phyloP scores from a whole-genome alignment of 2,797 vertebrate genomes.

The Crenichthys baileyi region DNA sequence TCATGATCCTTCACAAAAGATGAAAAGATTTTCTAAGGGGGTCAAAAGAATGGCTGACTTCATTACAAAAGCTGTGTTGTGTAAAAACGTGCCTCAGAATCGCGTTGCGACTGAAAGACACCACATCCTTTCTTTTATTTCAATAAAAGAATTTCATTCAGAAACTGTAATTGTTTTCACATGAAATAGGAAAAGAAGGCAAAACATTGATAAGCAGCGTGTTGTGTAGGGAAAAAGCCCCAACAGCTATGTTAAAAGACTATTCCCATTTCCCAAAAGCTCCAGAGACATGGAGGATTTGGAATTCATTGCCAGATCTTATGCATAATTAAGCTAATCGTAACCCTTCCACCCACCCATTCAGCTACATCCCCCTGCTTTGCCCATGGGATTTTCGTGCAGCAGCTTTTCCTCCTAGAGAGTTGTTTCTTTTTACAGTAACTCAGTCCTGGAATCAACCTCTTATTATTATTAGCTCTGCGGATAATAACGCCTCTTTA shows the following conservation, averaged over 20 bases:
- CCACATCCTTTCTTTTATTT: slow-evolving; percentile 23
- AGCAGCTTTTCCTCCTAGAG: slow-evolving; percentile 42
- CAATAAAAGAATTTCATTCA: slow-evolving; percentile 17
- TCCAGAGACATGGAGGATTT: slow-evolving; percentile 68
- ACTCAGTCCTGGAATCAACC: slow-evolving; percentile 24
- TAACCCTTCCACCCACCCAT: slow-evolving; percentile 24
- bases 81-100: slow-evolving; percentile 3
- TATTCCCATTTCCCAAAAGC: slow-evolving; percentile 62
- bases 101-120: slow-evolving; percentile 6
- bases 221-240: slow-evolving; percentile 24
- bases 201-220: slow-evolving; percentile 14
- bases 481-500: slow-evolving; percentile 7
- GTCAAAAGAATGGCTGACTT: slow-evolving; percentile 1
- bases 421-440: slow-evolving; percentile 55
- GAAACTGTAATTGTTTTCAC: slow-evolving; percentile 18
- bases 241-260: slow-evolving; percentile 51
- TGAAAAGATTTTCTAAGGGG: slow-evolving; percentile 28
- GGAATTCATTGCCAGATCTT: slow-evolving; percentile 68
- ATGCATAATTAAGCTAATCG: slow-evolving; percentile 77
- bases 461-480: slow-evolving; percentile 24
- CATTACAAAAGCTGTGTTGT: slow-evolving; percentile 26
- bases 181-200: slow-evolving; percentile 21
- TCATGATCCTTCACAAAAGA: slow-evolving; percentile 39
- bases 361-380: slow-evolving; percentile 28
- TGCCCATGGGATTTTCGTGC: slow-evolving; percentile 60